Evolutionary conservation across 92 coral and sea anemone genomes (phyloP), one percentile per base, ranked within the genome.

Genomic region (Siderastrea siderea): DNA sequence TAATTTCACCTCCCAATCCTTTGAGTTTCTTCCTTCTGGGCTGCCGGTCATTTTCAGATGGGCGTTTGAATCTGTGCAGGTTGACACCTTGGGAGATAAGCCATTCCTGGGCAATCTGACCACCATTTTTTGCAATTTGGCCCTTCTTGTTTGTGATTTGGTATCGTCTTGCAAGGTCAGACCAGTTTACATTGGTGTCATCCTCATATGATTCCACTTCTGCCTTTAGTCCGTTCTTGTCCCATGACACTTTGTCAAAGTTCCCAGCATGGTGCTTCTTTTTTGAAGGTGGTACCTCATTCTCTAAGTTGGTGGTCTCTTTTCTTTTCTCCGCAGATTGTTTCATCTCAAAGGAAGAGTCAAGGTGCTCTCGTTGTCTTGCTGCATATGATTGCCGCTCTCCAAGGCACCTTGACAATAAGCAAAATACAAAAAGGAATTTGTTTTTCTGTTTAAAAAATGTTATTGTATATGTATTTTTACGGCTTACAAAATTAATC

Each of bases 261-360:
- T 83, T 86, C 47, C 95, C 93, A 19, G 79, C 86, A 53, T 74
- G 93, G 55, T 71, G 70, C 54, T 86, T 92, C 68, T 54, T 84
- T 52, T 68, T 75, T n/a, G 54, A 48, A 7, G 75, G 67, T 4
- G 80, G 10, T 43, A 2, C 82, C 55, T 86, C 90, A 47, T 38
- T 70, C 11, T 46, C 73, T 11, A 79, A 47, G 15, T 7, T 26
- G 38, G 38, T 54, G 15, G 62, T 82, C 48, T 88, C 53, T 5
- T 64, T 68, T 80, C 87, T 68, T 60, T 87, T 16, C 38, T 8
- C 47, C 13, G 86, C 80, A 60, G 61, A 26, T 26, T 26, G 38
- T 26, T 26, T 26, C 38, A 26, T 26, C 38, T 26, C 38, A 26
- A 26, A 26, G 38, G 38, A 26, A 26, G 38, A 26, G 38, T 26